Evolutionary conservation across 2,888 invertebrate species (phyloP), one percentile per base, ranked within the genome.

Genomic region (Drosophila cognata): DNA sequence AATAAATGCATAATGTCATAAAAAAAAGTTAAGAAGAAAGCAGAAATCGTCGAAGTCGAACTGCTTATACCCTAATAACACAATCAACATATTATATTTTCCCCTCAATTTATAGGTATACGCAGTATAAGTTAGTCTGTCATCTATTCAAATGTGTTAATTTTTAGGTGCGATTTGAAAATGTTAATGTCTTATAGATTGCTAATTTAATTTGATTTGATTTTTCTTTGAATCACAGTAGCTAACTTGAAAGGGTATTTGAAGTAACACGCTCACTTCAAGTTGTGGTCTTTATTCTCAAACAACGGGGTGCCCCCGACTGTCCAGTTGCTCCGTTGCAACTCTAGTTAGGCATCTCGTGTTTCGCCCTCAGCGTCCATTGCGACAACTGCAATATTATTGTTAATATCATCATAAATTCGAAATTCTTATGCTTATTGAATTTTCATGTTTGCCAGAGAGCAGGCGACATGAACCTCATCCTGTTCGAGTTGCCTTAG

Each of bases 341-440:
- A 68, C 67, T 71, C 69, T 68, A 73, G 71, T 71, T 79, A 60
- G 31, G 36, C 68, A 79, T 82, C 84, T 82, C 78, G 78, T 71
- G 72, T 79, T 68, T 72, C 75, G 75, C 79, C 79, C 75, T 79
- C 79, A 79, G 75, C 76, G 75, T 33, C 76, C 75, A 71, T 67
- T 75, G 74, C 77, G 73, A 81, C 79, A 79, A 80, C 85, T 78
- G 82, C 82, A 85, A 84, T 87, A 88, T 88, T 89, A 91, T 90
- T 84, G 83, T 84, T 89, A 91, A 91, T 91, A 88, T 91, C 89
- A 80, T 86, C 91, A 86, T 91, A 92, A 91, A 91, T 89, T 90
- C 84, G 86, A 85, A 86, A 89, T 90, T 90, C 91, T 91, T 92
- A 91, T 92, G 91, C 90, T 91, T 91, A 91, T 91, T 89, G 91